Evolutionary conservation across 2,797 vertebrate genomes (phyloP).

Genomic region (Coccyzus lansbergi): DNA sequence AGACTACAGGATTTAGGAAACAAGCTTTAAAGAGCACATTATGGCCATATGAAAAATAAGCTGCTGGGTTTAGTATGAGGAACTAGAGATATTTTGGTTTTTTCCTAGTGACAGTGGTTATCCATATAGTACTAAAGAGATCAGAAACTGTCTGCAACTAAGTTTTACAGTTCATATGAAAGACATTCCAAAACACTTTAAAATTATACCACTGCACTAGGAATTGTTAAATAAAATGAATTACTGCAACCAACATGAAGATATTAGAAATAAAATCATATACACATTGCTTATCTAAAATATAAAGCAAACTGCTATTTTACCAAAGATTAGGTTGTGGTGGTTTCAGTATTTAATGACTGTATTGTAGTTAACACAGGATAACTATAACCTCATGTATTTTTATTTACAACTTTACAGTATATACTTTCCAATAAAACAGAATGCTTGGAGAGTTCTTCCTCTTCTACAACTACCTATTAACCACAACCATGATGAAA

Average conservation of each 20-base stretch:
- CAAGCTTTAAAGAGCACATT: background rate
- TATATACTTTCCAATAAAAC: background rate
- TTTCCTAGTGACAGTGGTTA: background rate
- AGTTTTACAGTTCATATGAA: background rate
- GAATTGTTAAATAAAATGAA: background rate
- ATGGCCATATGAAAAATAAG: background rate
- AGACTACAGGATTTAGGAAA: background rate
- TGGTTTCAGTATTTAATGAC: background rate
- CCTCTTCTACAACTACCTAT: background rate
- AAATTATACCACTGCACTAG: background rate
- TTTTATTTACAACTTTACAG: background rate
- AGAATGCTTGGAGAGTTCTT: background rate
- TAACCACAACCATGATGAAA: background rate
- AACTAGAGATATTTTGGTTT: background rate
- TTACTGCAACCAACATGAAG: background rate
- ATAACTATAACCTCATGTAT: rapidly evolving
- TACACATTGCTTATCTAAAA: background rate
- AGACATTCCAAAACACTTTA: background rate
- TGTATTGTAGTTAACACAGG: background rate
- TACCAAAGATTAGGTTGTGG: background rate
- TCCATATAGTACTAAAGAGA: background rate
- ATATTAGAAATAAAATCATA: background rate
- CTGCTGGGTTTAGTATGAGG: background rate
- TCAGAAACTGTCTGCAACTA: background rate
- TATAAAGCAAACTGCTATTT: background rate